Evolutionary conservation across 2,888 invertebrate species (phyloP), one percentile per base, ranked within the genome.

Genomic region (Eristalis arbustorum): DNA sequence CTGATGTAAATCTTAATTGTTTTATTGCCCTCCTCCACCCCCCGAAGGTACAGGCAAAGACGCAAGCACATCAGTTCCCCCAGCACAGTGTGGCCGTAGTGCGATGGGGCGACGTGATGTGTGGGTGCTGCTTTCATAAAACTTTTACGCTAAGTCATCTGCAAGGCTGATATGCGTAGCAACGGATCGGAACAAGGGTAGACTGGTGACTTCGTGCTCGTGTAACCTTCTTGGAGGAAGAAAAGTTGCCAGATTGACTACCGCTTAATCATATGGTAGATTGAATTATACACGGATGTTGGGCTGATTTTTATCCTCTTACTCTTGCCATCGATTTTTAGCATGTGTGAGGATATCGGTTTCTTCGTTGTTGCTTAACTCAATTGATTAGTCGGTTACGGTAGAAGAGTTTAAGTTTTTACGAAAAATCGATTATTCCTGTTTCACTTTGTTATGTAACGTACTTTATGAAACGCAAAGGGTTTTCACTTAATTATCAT

Each of bases 1-100:
- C n/a, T n/a, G 67, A 74, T 84, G 78, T 73, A 69, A 68, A 72
- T 84, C 72, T 76, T 84, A 80, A 84, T 84, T 80, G 71, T 80
- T 76, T 76, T 68, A 84, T 84, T 80, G 71, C 63, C 67, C 62
- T 64, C 62, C 57, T 40, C 68, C 42, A 11, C 59, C 68, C 42
- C n/a, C 59, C 22, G 6, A 4, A 63, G 42, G 13, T 6, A 42
- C 22, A 22, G 28, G 31, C 42, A 31, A 11, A n/a, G 8, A 67
- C 14, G 42, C 59, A 59, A 75, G 40, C 59, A 67, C 40, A 61
- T 71, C 59, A 40, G 59, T 42, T 61, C n/a, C 22, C 31, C 18
- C 28, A 13, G n/a, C 28, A 61, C n/a, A n/a, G 25, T 40, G 28
- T 37, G n/a, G 14, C 18, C n/a, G 49, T 37, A 11, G 37, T 34